Evolutionary conservation across 2,113 vertebrate genomes (phyloP).

Genomic region (Albula goreensis): DNA sequence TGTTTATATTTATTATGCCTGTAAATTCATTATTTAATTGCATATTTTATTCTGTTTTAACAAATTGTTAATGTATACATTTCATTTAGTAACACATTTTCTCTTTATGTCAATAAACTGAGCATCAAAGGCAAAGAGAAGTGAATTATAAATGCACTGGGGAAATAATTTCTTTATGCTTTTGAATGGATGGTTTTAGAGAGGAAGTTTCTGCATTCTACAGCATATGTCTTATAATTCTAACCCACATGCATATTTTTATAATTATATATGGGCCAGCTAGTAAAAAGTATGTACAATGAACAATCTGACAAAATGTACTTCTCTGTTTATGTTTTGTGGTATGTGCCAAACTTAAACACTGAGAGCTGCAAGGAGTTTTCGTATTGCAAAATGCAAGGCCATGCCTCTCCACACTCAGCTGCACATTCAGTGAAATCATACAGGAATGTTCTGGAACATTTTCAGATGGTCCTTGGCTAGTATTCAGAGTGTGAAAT

Average conservation of each 20-base stretch:
- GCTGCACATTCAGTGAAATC: neutral
- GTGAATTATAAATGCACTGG: neutral
- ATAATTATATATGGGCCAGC: neutral
- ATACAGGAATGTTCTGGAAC: neutral
- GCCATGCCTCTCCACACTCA: too few relatives aligned
- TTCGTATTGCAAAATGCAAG: neutral
- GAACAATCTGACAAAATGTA: constrained; percentile 2
- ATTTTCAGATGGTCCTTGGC: neutral
- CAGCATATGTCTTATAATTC: neutral
- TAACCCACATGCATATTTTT: neutral
- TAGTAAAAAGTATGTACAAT: neutral
- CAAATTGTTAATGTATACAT: constrained; percentile 21
- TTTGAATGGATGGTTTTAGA: neutral
- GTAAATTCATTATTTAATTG: constrained; percentile 46
- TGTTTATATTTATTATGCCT: constrained; percentile 52
- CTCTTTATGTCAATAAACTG: constrained; percentile 41
- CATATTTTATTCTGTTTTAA: constrained; percentile 35
- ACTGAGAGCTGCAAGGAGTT: neutral
- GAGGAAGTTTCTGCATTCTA: neutral
- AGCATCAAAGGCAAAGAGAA: constrained; percentile 25
- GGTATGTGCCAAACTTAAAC: neutral
- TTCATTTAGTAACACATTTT: constrained; percentile 40
- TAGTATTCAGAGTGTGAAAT: too few relatives aligned
- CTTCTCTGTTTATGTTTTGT: neutral
- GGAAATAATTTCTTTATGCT: neutral